Base-by-base conservation (phyloP, 2,113 vertebrate species). In the Polypterus bichir region DNA sequence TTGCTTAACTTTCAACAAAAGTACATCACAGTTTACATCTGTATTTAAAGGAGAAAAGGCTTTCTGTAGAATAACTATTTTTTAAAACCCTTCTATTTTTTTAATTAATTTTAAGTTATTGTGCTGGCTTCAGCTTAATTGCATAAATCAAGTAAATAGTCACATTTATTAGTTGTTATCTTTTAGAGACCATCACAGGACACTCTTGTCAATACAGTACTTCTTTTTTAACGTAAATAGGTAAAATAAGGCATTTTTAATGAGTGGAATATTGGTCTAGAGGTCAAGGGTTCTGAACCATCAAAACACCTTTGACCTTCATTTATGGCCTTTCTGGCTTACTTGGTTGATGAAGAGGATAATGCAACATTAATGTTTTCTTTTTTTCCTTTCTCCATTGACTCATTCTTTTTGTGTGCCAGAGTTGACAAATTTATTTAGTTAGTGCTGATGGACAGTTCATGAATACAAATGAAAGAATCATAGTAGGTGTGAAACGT, bases 381-480 rank as follows among this genome's bases (percentile, higher is more conserved):
- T 87, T 86, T 27, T 27, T 27, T 27, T 27, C 27, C 27, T 27
- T 27, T 27, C 27, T 27, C 27, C 27, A 27, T 27, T 27, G 27
- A 27, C 27, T 27, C 27, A 27, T 27, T 27, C 27, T 80, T 82
- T 83, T 80, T 91, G 86, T 88, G 81, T 85, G 79, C 78, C 77
- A 86, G 74, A 89, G 87, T 90, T 89, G 86, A 88, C 87, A 92
- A 91, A 92, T 94, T 92, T 97, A 92, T 94, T 91, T 93, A 90
- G 90, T 81, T 74, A 77, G 71, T 81, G 77, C 86, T 86, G 86
- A 90, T 86, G 81, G 89, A 87, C 76, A 81, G 90, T 91, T 91
- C 90, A 96, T 94, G 93, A 98, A 97, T 97, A 94, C 85, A 96
- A 94, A 97, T 94, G 92, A 88, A 81, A 87, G 87, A 88, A 93